Percentiles rank a stretch among this genome's conserved stretches.
Evolutionary conservation across 2,113 vertebrate genomes (phyloP).

Genomic region (Solea solea): DNA sequence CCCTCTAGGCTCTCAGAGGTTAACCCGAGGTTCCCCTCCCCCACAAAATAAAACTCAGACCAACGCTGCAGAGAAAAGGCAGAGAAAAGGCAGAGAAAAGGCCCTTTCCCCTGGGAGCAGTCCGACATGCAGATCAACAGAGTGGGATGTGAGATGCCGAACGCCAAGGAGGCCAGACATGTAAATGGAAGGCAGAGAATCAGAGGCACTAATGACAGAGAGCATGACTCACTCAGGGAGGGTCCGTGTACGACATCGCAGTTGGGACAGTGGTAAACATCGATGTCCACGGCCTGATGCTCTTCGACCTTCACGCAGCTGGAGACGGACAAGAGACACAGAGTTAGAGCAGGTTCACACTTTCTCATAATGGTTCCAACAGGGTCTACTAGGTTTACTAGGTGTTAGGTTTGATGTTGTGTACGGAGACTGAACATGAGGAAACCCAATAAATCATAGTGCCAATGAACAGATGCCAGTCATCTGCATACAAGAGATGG

Average conservation of each 20-base stretch:
- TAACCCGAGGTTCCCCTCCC: slow-evolving; percentile 25
- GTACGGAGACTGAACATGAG: too few relatives aligned
- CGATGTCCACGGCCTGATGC: slow-evolving; percentile 97
- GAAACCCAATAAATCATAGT: too few relatives aligned
- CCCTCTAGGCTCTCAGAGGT: slow-evolving; percentile 39
- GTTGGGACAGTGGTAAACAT: slow-evolving; percentile 98
- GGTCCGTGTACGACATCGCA: slow-evolving; percentile 90
- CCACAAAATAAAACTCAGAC: slow-evolving; percentile 19
- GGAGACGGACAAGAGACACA: slow-evolving; percentile 46
- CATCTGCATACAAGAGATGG: too few relatives aligned
- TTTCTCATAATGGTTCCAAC: not conserved
- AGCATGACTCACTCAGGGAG: slow-evolving; percentile 91
- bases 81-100: slow-evolving; percentile 18
- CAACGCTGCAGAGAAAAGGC: slow-evolving; percentile 29
- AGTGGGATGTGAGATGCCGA: slow-evolving; percentile 5
- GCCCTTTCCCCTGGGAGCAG: slow-evolving; percentile 19
- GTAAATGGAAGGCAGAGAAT: slow-evolving; percentile 18
- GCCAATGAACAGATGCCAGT: too few relatives aligned
- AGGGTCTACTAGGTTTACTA: too few relatives aligned
- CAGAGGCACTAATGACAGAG: not conserved
- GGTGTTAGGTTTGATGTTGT: too few relatives aligned
- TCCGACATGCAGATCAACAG: slow-evolving; percentile 14
- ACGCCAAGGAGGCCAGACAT: slow-evolving; percentile 10
- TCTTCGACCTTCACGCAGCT: slow-evolving; percentile 98
- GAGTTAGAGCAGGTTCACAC: slow-evolving; percentile 4